These are phyloP conservation scores for Euura saliciscinereae DNA, from an alignment of 1,140 invertebrate genomes.

Conservation along the genomic window DNA sequence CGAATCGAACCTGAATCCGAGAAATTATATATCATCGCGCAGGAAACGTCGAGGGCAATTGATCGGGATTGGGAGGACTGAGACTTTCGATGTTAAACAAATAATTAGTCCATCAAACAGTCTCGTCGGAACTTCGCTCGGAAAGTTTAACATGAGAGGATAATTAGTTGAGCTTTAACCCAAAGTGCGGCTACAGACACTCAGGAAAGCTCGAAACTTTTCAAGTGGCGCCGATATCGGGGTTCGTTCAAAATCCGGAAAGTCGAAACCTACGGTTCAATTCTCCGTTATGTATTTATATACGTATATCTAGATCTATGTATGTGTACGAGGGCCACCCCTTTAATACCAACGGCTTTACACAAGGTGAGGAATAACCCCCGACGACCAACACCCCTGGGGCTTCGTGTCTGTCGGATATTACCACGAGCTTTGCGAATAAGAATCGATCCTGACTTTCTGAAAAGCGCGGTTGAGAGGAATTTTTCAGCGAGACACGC, in stretches of 20 bases:
- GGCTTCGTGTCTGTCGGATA: slow-evolving; percentile 44
- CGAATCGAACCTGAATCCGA: too few relatives aligned
- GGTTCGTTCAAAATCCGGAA: slow-evolving; percentile 2
- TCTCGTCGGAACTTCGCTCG: too few relatives aligned
- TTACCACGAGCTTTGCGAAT: slow-evolving; percentile 39
- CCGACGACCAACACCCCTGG: slow-evolving; percentile 4
- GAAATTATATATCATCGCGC: too few relatives aligned
- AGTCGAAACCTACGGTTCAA: slow-evolving; percentile 18
- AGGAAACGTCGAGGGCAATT: too few relatives aligned
- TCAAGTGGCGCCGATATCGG: slow-evolving; percentile 26
- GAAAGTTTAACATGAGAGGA: too few relatives aligned
- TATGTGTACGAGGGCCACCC: slow-evolving; percentile 8
- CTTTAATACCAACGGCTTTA: slow-evolving; percentile 28
- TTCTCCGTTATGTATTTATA: slow-evolving; percentile 9
- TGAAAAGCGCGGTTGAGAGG: background rate
- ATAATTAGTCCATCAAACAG: too few relatives aligned
- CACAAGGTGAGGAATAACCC: background rate
- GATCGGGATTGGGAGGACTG: too few relatives aligned
- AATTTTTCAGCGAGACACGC: background rate
- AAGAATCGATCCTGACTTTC: slow-evolving; percentile 39
- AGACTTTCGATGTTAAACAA: too few relatives aligned
- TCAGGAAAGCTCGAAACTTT: slow-evolving; percentile 28
- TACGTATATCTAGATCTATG: too few relatives aligned
- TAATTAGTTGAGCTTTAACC: too few relatives aligned
- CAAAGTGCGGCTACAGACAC: too few relatives aligned